Evolutionary conservation across 2,113 vertebrate genomes (phyloP), one percentile per base, ranked within the genome.

Genomic region (Paradoxurus hermaphroditus): DNA sequence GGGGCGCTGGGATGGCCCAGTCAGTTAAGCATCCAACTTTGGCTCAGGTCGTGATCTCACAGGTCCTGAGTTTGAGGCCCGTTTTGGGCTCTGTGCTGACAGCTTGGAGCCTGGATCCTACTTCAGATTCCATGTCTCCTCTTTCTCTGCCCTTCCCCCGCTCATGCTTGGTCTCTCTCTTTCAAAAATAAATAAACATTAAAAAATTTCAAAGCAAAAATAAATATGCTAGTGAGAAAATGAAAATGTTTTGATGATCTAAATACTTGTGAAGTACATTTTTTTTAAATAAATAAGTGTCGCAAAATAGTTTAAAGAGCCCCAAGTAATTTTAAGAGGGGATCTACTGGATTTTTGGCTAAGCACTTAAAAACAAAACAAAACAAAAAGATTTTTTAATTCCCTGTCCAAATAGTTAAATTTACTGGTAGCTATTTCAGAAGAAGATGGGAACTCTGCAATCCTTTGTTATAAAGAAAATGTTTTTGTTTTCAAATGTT

Each of bases 361-460:
- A 92, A 95, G 83, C 91, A 88, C 70, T 95, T 29, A 1, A 63
- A n/a, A 65, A 73, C 59, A 78, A 86, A 88, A 89, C 1, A 63
- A n/a, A 65, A 73, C 59, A 78, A 86, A 88, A 89, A 67, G 5
- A 75, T 87, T 63, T 31, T 90, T 97, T 90, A 93, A 96, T 96
- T 96, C 96, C 63, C 68, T 81, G 91, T 98, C 97, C 84, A 97
- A 98, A 96, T 95, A 96, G 73, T 94, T 96, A 94, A 96, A 97
- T 96, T 96, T 96, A 98, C 92, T 96, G 53, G 86, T 93, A 90
- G 90, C 67, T 92, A 72, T 97, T 96, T 92, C 70, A 90, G 84
- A 91, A 72, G 65, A 82, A 94, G 83, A 91, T 82, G 84, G 89
- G 53, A 36, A 68, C 53, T 81, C 72, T 87, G 68, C 29, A 90